Evolutionary conservation across 2,113 vertebrate genomes (phyloP).

Genomic region (Corythaeola cristata): DNA sequence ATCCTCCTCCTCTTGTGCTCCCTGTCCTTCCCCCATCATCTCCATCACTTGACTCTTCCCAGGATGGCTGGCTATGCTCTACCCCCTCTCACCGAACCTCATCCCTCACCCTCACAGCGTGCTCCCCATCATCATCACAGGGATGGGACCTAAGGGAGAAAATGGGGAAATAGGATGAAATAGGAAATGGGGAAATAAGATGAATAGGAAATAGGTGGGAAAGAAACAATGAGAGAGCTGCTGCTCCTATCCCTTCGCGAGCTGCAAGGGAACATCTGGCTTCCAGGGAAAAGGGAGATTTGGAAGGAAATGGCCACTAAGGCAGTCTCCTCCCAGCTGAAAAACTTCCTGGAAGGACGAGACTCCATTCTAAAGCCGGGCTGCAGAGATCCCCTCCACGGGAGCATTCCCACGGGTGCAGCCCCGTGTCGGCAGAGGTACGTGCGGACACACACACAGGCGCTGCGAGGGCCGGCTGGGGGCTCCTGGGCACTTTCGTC

Average conservation of each 20-base stretch:
- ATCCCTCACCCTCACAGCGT: not conserved
- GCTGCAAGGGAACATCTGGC: not conserved
- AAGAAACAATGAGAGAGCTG: not conserved
- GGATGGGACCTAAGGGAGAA: not conserved
- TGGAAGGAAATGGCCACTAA: not conserved
- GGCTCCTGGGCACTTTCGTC: not conserved
- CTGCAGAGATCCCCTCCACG: not conserved
- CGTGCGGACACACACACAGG: not conserved
- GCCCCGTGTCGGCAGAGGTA: rapidly evolving
- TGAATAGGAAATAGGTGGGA: not conserved
- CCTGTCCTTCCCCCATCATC: not conserved
- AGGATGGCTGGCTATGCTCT: not conserved
- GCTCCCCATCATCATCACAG: not conserved
- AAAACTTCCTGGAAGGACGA: not conserved
- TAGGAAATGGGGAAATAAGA: not conserved
- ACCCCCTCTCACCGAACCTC: not conserved
- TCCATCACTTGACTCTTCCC: not conserved
- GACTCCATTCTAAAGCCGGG: not conserved
- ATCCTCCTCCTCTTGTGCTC: not conserved
- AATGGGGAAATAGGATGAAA: not conserved
- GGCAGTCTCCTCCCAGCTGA: not conserved
- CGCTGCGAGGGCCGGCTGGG: not conserved
- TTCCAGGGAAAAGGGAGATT: not conserved
- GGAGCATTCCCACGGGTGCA: not conserved
- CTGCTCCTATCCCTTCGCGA: not conserved